phyloP scores from a whole-genome alignment of 2,113 vertebrate species.

The Mus spicilegus region DNA sequence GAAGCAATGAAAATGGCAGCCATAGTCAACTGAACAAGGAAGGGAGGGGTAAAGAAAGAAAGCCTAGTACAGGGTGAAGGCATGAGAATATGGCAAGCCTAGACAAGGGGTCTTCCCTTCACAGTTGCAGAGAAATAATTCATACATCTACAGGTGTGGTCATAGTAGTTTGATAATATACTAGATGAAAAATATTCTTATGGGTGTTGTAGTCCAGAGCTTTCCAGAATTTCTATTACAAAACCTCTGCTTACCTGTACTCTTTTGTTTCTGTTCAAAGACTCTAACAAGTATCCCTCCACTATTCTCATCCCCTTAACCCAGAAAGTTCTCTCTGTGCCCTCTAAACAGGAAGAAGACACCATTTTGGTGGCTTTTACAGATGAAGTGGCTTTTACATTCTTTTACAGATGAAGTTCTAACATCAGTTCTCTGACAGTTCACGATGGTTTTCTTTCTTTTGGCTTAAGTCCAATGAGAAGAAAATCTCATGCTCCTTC shows the following conservation, averaged over 20 bases:
- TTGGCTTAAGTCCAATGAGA: conserved; percentile 4
- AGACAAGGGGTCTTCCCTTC: background rate
- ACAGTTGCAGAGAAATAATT: background rate
- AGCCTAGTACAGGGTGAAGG: background rate
- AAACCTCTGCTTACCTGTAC: background rate
- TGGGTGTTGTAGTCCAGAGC: background rate
- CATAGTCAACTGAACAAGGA: background rate
- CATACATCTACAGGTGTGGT: background rate
- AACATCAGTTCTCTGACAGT: background rate
- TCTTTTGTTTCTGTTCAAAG: background rate
- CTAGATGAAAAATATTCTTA: background rate
- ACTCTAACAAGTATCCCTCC: background rate
- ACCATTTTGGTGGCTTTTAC: background rate
- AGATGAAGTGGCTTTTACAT: background rate
- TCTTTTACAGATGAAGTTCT: background rate
- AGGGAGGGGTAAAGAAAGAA: background rate
- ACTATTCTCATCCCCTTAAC: background rate
- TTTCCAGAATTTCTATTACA: background rate
- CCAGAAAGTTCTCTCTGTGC: background rate
- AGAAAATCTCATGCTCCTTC: conserved; percentile 39
- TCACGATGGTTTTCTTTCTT: background rate
- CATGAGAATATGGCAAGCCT: background rate
- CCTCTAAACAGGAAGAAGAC: background rate
- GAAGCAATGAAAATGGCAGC: background rate
- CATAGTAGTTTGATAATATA: background rate